Evolutionary conservation across 1,140 invertebrate species (phyloP), one percentile per base, ranked within the genome.

Genomic region (Drosophila equinoxialis): DNA sequence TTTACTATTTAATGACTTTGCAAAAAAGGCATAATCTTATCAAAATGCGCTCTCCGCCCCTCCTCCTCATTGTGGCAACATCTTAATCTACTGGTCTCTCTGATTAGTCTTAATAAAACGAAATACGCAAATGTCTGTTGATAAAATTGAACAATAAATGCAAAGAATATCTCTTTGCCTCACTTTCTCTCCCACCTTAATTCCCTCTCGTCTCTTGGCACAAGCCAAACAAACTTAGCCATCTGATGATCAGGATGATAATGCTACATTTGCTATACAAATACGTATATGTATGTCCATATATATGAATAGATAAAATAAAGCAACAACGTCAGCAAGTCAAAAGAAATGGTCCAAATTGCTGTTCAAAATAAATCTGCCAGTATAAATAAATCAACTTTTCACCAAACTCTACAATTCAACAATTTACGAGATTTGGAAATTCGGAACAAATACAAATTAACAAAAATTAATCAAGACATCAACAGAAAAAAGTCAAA

Each of bases 91-190:
- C 13, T 37, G 23, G n/a, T n/a, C n/a, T n/a, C n/a, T n/a, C n/a
- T n/a, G n/a, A n/a, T n/a, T n/a, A n/a, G n/a, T n/a, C n/a, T n/a
- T n/a, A n/a, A 68, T 57, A 62, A 17, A 33, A 4, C 57, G 45
- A 69, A 76, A 54, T 69, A 41, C 72, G 35, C 35, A 73, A 65
- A 76, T 76, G 69, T 69, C 65, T 51, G 39, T 37, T 76, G 73
- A 76, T 76, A 76, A 76, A 76, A 76, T 69, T 76, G 59, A 73
- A 73, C 61, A 76, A 76, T 72, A 76, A 76, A 64, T 76, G 74
- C 73, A 6, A 66, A 20, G 6, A 8, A 48, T 17, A 51, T 51
- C 14, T 14, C 7, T 20, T 39, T 13, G 37, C 11, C 17, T 20
- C 8, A 6, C 35, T 37, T 37, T 10, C 17, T 51, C 1, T 11